Conservation (phyloP, 1,140 invertebrate genomes). For the Cryptotermes secundus region DNA sequence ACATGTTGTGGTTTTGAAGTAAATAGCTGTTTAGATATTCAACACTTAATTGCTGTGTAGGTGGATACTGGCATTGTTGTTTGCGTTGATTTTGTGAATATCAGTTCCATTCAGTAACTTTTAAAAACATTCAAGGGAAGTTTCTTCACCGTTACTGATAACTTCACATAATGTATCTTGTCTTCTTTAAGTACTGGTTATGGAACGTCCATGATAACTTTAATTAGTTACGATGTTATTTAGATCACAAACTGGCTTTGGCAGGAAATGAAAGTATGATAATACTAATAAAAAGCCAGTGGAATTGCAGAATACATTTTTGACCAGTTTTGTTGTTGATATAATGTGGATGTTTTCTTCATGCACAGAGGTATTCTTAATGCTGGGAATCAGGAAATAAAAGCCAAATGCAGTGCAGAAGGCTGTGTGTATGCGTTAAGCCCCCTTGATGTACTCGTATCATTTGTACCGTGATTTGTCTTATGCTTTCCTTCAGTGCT, state of each 20-base stretch:
- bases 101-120: background rate
- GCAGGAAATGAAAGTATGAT: background rate
- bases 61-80: no score
- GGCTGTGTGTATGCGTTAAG: conserved; percentile 7
- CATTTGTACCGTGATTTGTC: background rate
- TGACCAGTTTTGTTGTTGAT: no score
- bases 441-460: background rate
- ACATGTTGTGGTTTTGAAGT: no score
- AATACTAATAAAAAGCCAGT: background rate
- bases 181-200: background rate
- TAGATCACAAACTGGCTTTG: background rate
- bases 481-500: background rate
- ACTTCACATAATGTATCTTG: background rate
- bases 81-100: background rate
- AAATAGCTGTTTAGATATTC: no score
- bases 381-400: background rate
- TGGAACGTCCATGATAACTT: background rate
- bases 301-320: no score
- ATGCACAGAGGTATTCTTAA: background rate
- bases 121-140: no score
- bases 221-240: background rate
- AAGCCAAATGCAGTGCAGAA: background rate
- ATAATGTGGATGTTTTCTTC: background rate
- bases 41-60: no score
- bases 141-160: no score